These are phyloP conservation scores for Harlomillsia oculata DNA, from an alignment of 1,140 invertebrate genomes.

Conservation along the genomic window DNA sequence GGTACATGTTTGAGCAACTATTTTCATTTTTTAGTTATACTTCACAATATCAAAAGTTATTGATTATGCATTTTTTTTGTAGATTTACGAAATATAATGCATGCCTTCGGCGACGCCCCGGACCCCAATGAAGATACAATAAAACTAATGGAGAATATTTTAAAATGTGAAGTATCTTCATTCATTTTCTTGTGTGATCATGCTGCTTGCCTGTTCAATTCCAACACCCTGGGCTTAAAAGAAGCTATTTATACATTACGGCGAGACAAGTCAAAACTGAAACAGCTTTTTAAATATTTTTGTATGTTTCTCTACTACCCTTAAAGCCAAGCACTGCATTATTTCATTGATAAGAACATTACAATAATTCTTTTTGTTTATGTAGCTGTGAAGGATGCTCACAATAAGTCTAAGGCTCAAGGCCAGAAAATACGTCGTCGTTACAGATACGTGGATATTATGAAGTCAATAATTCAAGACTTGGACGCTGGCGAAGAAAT, in stretches of 20 bases:
- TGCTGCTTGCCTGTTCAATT: constrained; percentile 2
- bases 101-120: constrained; percentile 29
- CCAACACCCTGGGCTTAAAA: constrained; percentile 16
- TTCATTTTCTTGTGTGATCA: constrained; percentile 26
- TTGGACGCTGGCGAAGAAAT: constrained; percentile 24
- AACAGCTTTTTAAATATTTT: constrained; percentile 27
- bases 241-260: constrained; percentile 25
- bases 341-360: background rate
- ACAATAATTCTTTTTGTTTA: background rate
- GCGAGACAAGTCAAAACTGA: constrained; percentile 15
- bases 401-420: background rate
- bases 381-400: constrained; percentile 23
- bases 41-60: background rate
- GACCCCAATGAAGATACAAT: constrained; percentile 19
- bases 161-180: constrained; percentile 17
- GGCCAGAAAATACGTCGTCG: too few relatives aligned
- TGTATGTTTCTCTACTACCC: constrained; percentile 11
- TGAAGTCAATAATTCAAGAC: constrained; percentile 11
- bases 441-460: background rate
- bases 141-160: constrained; percentile 24
- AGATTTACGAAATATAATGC: constrained; percentile 31
- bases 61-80: background rate
- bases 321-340: background rate
- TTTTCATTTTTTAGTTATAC: background rate
- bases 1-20: background rate